phyloP scores from a whole-genome alignment of 2,888 invertebrate species.

The Drosophila neonasuta region DNA sequence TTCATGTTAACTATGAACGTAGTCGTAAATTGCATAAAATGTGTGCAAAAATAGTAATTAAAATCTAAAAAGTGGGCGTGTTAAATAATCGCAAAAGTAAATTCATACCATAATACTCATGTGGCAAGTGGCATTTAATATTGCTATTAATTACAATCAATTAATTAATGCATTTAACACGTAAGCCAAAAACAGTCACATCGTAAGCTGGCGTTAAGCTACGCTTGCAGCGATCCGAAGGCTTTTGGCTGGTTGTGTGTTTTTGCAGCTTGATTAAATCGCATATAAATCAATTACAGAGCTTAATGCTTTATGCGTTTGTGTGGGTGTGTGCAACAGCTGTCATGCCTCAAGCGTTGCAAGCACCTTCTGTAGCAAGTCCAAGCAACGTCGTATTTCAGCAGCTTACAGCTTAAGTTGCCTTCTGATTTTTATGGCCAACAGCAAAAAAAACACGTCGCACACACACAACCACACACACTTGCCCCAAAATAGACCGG shows the following conservation, averaged over 20 bases:
- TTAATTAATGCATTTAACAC: conserved; percentile 55
- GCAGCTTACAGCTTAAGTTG: conserved; percentile 29
- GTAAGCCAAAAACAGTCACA: not conserved
- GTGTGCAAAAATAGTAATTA: not conserved
- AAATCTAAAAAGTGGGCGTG: not conserved
- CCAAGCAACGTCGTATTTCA: conserved; percentile 1
- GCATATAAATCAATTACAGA: conserved; percentile 66
- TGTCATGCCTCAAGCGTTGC: conserved; percentile 6
- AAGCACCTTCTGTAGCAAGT: not conserved
- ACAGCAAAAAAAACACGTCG: not conserved
- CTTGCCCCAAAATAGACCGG: too few relatives aligned
- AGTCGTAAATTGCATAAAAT: not conserved
- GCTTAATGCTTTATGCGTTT: conserved; percentile 42
- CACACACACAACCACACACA: too few relatives aligned
- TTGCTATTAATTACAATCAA: conserved; percentile 58
- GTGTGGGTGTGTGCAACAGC: conserved; percentile 18
- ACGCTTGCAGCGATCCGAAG: not conserved
- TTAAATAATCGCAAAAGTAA: not conserved
- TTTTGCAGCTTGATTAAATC: conserved; percentile 57
- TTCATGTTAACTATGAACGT: not conserved
- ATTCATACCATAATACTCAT: not conserved
- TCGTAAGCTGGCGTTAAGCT: not conserved
- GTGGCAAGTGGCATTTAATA: conserved; percentile 26
- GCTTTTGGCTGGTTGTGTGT: not conserved
- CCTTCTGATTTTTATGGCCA: conserved; percentile 43